A percentile compares a stretch with the other conserved stretches of the same genome.
These are phyloP conservation scores for Uloborus plumipes DNA, from an alignment of 2,888 invertebrate genomes.

Conservation along the genomic window DNA sequence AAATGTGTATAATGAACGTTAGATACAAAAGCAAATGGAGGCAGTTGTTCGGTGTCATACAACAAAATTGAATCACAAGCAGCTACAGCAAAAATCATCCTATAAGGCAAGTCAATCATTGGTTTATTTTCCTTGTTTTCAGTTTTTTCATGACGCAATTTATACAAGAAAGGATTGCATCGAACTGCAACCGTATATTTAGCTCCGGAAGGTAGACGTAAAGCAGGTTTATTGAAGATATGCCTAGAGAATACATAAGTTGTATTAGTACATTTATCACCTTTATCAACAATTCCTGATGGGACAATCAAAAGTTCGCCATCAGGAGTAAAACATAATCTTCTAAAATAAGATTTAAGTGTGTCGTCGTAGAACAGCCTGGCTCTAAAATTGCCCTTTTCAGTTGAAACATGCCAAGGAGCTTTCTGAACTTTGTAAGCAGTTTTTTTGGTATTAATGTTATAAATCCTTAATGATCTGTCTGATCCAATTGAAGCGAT, in stretches of 20 bases:
- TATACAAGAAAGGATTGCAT: conserved; percentile 83
- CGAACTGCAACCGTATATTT: conserved; percentile 87
- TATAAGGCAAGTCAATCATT: conserved; percentile 76
- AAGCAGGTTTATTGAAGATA: conserved; percentile 77
- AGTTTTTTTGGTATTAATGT: conserved; percentile 68
- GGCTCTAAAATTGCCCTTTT: conserved; percentile 44
- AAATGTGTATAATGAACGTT: conserved; percentile 91
- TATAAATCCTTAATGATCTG: conserved; percentile 73
- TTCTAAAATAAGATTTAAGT: conserved; percentile 91
- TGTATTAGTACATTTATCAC: conserved; percentile 74
- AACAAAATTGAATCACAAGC: conserved; percentile 86
- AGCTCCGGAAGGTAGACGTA: conserved; percentile 82
- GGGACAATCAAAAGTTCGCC: conserved; percentile 92
- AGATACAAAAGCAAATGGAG: conserved; percentile 84
- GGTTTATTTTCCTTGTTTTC: conserved; percentile 22
- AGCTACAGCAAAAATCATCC: conserved; percentile 91
- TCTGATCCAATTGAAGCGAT: conserved; percentile 90
- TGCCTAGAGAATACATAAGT: conserved; percentile 76
- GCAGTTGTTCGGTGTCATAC: conserved; percentile 87
- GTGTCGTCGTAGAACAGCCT: conserved; percentile 92
- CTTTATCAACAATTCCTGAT: conserved; percentile 80
- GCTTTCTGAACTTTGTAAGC: conserved; percentile 65
- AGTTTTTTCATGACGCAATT: conserved; percentile 71
- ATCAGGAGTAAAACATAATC: conserved; percentile 91
- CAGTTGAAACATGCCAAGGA: conserved; percentile 29